Base-by-base conservation (phyloP, 1,140 invertebrate species). In the Drosophila athabasca region DNA sequence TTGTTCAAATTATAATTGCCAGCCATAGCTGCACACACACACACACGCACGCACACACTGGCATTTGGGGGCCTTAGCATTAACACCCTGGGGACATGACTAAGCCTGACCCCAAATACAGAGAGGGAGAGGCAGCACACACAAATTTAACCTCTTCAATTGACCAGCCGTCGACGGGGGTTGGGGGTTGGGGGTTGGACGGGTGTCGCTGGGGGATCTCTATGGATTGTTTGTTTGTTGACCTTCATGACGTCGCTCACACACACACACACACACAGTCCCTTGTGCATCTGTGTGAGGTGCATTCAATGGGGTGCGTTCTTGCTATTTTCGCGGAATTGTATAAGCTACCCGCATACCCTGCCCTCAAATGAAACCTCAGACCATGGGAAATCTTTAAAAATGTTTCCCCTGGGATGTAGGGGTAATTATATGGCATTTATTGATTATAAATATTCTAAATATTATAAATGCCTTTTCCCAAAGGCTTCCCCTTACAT, bases 141-240 rank as follows among this genome's bases (percentile, higher is more conserved):
- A 75, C 74, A 78, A 82, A 76, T 82, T 87, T 87, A 74, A 87
- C 82, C 82, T 76, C 79, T 76, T 87, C 75, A 87, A 87, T 87
- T 87, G 75, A 87, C 82, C 82, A 57, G 46, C 35, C 49, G 59
- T 17, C 43, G 35, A 39, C 46, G 26, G 26, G 6, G 11, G 26
- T 0, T 49, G 26, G 26, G 6, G 11, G 26, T 0, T 3, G 15
- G n/a, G n/a, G 1, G 5, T 19, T 19, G 17, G 1, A 19, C 17
- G 17, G 17, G 17, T 19, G 17, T 19, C 17, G 17, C 0, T 22
- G 6, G 19, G 7, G 39, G 35, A 17, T 13, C 26, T 19, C 41
- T 8, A 9, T 13, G 50, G 31, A 55, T 62, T 68, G 49, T 79
- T 55, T 79, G 59, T 61, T 51, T 76, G 70, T 67, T 87, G 82